Conservation (phyloP, 2,797 vertebrate species). For the Sebastes vulpes region DNA sequence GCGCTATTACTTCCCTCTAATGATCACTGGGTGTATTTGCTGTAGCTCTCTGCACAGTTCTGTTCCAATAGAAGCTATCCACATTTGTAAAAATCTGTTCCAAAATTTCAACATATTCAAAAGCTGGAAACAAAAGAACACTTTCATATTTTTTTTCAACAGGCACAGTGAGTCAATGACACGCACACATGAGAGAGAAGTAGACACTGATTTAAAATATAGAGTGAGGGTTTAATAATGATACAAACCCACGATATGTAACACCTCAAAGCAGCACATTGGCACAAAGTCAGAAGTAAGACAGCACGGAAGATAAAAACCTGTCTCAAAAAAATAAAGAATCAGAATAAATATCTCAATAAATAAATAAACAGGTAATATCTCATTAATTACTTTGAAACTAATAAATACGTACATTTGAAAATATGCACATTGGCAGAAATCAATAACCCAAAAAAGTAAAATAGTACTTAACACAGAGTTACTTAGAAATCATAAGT, state of each 20-base stretch:
- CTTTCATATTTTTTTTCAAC: neutral
- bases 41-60: neutral
- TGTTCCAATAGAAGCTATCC: neutral
- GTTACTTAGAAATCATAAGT: constrained; percentile 87
- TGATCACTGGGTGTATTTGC: neutral
- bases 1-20: neutral
- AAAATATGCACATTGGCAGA: constrained; percentile 89
- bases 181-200: constrained; percentile 52
- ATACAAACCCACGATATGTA: constrained; percentile 92
- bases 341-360: constrained; percentile 90
- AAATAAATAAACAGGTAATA: constrained; percentile 90
- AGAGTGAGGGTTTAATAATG: constrained; percentile 92
- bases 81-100: neutral
- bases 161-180: constrained; percentile 22
- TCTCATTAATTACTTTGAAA: constrained; percentile 88
- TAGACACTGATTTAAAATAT: constrained; percentile 85
- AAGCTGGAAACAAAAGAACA: neutral
- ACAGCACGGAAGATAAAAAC: constrained; percentile 90
- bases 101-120: neutral
- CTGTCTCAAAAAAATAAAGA: constrained; percentile 88
- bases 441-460: constrained; percentile 81
- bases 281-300: constrained; percentile 91
- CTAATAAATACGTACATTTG: constrained; percentile 89
- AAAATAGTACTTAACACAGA: constrained; percentile 86
- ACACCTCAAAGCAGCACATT: constrained; percentile 92